Base-by-base conservation (phyloP, 2,113 vertebrate species). In the Pan troglodytes region DNA sequence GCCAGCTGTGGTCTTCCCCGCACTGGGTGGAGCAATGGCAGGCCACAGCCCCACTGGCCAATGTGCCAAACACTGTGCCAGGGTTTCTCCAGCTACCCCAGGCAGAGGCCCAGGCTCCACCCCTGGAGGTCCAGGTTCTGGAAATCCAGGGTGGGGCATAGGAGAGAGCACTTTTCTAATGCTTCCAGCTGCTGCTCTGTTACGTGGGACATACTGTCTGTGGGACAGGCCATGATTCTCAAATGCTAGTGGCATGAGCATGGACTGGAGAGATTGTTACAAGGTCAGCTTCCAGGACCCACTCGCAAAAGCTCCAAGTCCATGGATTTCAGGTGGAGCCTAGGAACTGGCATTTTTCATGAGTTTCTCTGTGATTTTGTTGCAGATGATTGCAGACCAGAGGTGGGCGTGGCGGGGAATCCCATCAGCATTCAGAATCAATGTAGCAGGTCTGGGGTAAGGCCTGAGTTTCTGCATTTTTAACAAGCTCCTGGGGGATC, bases 371-470 rank as follows among this genome's bases (percentile, higher is more conserved):
- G 5, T 14, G 75, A 18, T 18, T 32, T 57, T 14, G 12, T 14
- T 32, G 81, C 38, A 6, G 20, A 40, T 0, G 16, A 4, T 2
- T 45, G 0, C 4, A 22, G 35, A 30, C 86, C 43, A 11, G 59
- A 48, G 72, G 32, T 23, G 8, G 13, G 16, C 0, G 10, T 7
- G 59, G 27, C 20, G 2, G 3, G 40, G 11, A 22, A 27, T 17
- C 7, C 3, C 0, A 4, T 14, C 9, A 4, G 23, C 30, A 0
- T 0, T 9, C 25, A 25, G 75, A 35, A 22, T 35, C 35, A 32
- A 0, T 0, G 4, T 0, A 0, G 16, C 17, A 30, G 20, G 27
- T 11, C 93, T 70, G 38, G n/a, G 23, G 10, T 1, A 32, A 48
- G 86, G 48, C 48, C 80, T 1, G 1, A 27, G 30, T 35, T 12